Evolutionary conservation across 1,140 invertebrate genomes (phyloP).

Genomic region (Anagrus nilaparvatae): DNA sequence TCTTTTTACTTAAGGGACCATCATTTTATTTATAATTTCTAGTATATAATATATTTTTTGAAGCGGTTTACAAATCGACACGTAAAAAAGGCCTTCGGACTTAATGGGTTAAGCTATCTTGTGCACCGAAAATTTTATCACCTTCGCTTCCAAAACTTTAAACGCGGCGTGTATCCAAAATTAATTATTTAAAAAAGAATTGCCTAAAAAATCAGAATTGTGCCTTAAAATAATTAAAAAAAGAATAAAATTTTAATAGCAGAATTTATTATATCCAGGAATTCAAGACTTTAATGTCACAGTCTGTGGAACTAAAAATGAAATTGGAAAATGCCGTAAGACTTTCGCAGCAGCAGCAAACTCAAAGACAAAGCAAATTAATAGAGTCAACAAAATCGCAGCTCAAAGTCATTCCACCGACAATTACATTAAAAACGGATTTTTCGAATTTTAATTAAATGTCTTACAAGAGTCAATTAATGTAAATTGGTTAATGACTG

Average conservation of each 20-base stretch:
- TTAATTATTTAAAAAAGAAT: too few relatives aligned
- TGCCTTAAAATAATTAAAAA: not conserved
- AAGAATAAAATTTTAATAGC: constrained; percentile 3
- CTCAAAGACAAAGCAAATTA: constrained; percentile 35
- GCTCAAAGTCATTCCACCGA: constrained; percentile 47
- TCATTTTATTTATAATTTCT: too few relatives aligned
- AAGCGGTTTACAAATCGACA: too few relatives aligned
- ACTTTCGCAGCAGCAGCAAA: constrained; percentile 52
- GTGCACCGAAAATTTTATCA: too few relatives aligned
- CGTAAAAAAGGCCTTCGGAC: too few relatives aligned
- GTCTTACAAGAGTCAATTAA: not conserved
- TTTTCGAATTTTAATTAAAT: constrained; percentile 82
- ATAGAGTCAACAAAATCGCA: constrained; percentile 44
- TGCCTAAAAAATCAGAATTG: constrained; percentile 2
- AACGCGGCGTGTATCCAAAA: too few relatives aligned
- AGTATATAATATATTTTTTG: too few relatives aligned
- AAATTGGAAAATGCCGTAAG: constrained; percentile 80
- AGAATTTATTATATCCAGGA: constrained; percentile 48
- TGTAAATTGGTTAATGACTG: too few relatives aligned
- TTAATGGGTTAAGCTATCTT: too few relatives aligned
- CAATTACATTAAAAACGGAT: constrained; percentile 91
- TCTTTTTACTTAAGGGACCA: too few relatives aligned
- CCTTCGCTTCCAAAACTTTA: too few relatives aligned
- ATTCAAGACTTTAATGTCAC: constrained; percentile 82
- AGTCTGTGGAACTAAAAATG: constrained; percentile 63